Evolutionary conservation across 2,113 vertebrate genomes (phyloP).

Genomic region (Psittacula cyanocephala): DNA sequence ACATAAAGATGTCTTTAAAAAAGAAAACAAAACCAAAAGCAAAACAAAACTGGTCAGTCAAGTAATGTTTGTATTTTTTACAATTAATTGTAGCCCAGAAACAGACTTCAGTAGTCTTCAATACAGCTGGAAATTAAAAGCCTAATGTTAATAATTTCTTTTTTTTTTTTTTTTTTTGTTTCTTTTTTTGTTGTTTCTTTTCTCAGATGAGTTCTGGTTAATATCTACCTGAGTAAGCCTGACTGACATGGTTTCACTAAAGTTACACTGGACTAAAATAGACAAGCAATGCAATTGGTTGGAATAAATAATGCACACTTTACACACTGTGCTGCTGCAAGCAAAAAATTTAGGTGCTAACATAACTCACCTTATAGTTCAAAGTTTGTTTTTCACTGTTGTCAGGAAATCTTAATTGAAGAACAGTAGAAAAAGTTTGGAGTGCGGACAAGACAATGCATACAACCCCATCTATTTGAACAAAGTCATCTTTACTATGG

Average conservation of each 20-base stretch:
- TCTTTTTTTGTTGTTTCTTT: not conserved
- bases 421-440: not conserved
- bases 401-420: not conserved
- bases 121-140: not conserved
- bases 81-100: not conserved
- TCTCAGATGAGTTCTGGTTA: not conserved
- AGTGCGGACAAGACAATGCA: not conserved
- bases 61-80: not conserved
- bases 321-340: not conserved
- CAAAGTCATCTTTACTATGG: not conserved
- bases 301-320: not conserved
- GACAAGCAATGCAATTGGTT: not conserved
- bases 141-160: rapidly evolving
- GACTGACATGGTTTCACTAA: not conserved
- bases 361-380: not conserved
- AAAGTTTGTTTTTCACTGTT: not conserved
- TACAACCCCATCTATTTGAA: not conserved
- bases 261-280: not conserved
- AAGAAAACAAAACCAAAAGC: not conserved
- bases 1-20: not conserved
- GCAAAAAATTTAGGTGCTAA: not conserved
- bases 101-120: not conserved
- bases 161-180: not conserved
- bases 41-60: not conserved
- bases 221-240: not conserved